Percentiles rank a stretch among this genome's conserved stretches.
phyloP scores from a whole-genome alignment of 2,797 vertebrate species.

The Monodelphis domestica region DNA sequence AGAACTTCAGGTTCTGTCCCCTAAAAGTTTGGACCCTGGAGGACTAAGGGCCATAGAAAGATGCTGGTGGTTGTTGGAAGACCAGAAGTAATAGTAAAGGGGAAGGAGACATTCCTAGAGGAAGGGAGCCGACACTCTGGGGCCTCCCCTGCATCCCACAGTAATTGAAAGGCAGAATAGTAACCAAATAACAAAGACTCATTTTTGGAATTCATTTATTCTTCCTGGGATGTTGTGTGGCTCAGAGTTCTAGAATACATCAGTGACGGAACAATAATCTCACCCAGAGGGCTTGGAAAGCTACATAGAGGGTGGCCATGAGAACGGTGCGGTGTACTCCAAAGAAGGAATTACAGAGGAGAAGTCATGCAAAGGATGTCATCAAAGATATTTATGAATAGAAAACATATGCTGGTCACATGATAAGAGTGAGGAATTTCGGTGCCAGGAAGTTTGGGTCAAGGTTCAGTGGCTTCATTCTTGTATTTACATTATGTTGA shows the following conservation, averaged over 20 bases:
- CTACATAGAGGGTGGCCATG: not conserved
- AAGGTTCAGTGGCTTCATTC: not conserved
- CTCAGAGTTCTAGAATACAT: not conserved
- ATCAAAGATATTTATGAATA: not conserved
- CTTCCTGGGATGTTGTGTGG: not conserved
- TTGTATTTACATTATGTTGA: not conserved
- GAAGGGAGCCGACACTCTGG: not conserved
- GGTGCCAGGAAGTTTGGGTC: not conserved
- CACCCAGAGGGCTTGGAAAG: not conserved
- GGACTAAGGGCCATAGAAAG: too few relatives aligned
- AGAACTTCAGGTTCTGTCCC: too few relatives aligned
- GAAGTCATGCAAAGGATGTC: too few relatives aligned
- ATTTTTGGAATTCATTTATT: not conserved
- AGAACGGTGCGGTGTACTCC: not conserved
- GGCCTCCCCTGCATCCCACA: not conserved
- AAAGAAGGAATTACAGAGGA: not conserved
- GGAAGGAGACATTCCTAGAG: not conserved
- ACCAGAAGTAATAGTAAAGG: not conserved
- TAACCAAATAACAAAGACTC: not conserved
- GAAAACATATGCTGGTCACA: not conserved
- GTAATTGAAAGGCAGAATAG: not conserved
- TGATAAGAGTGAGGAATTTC: not conserved
- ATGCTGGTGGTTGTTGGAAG: not conserved
- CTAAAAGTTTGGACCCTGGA: too few relatives aligned
- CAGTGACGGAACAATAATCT: not conserved